phyloP scores from a whole-genome alignment of 1,140 invertebrate genomes.

The Araneus ventricosus region DNA sequence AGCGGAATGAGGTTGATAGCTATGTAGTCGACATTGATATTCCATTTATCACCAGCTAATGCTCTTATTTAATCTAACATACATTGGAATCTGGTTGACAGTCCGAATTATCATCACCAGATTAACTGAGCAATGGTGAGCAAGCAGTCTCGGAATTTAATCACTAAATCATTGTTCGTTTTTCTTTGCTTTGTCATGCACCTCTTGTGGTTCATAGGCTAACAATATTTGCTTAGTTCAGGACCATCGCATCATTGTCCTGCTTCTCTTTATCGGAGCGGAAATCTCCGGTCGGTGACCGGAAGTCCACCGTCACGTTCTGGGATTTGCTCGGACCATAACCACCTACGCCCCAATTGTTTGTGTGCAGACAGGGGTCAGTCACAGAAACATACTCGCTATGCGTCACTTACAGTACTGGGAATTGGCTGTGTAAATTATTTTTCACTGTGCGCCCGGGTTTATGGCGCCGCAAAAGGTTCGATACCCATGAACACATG shows the following conservation, averaged over 20 bases:
- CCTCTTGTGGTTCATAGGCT: too few species aligned
- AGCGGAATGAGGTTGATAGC: too few species aligned
- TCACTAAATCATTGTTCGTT: too few species aligned
- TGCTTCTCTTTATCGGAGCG: neutral
- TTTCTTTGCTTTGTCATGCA: too few species aligned
- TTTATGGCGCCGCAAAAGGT: constrained; percentile 5
- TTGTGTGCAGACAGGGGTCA: neutral
- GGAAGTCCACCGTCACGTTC: neutral
- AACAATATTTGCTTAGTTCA: neutral
- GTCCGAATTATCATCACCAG: too few species aligned
- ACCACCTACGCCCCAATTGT: neutral
- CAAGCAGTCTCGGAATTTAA: too few species aligned
- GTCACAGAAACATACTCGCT: neutral
- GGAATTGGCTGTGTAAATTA: neutral
- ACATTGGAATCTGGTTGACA: too few species aligned
- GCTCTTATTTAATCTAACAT: too few species aligned
- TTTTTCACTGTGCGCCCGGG: neutral
- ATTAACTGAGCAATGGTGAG: too few species aligned
- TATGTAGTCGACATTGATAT: too few species aligned
- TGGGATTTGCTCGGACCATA: neutral
- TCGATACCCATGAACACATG: neutral
- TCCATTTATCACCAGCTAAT: too few species aligned
- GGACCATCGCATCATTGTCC: constrained; percentile 9
- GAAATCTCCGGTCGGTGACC: neutral
- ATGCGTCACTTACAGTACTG: neutral